These are phyloP conservation scores for Balanococcus diminutus DNA, from an alignment of 2,888 invertebrate genomes.

Conservation along the genomic window DNA sequence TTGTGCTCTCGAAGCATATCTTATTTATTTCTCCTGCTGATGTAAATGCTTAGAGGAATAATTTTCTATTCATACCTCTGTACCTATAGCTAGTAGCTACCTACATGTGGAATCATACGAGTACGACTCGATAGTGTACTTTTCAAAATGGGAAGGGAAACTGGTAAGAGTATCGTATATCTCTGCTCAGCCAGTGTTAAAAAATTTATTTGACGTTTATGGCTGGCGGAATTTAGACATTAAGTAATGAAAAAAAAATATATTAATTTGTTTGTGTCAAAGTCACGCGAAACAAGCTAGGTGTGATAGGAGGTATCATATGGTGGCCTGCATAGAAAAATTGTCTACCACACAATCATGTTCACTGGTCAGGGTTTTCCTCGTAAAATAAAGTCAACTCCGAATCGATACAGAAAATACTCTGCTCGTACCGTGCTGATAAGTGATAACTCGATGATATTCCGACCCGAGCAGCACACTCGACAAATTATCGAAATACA, in stretches of 20 bases:
- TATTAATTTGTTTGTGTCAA: not conserved
- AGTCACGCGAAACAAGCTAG: not conserved
- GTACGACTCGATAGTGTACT: not conserved
- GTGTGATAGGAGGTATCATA: not conserved
- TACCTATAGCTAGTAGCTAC: not conserved
- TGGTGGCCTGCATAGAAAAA: no score
- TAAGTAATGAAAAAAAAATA: slow-evolving; percentile 37
- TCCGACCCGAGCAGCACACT: no score
- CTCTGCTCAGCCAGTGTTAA: not conserved
- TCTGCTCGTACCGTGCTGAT: not conserved
- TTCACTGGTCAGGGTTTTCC: no score
- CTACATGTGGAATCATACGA: no score
- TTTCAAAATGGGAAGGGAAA: not conserved
- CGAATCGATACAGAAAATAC: no score
- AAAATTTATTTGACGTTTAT: not conserved
- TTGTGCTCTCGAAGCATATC: not conserved
- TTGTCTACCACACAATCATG: not conserved
- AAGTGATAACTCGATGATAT: no score
- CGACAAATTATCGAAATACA: no score
- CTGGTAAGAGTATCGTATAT: not conserved
- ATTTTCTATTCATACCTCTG: not conserved
- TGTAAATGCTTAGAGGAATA: not conserved
- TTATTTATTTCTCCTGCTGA: not conserved
- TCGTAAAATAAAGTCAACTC: no score
- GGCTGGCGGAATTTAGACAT: not conserved